Evolutionary conservation across 2,113 vertebrate species (phyloP).

Genomic region (Epinephelus fuscoguttatus): DNA sequence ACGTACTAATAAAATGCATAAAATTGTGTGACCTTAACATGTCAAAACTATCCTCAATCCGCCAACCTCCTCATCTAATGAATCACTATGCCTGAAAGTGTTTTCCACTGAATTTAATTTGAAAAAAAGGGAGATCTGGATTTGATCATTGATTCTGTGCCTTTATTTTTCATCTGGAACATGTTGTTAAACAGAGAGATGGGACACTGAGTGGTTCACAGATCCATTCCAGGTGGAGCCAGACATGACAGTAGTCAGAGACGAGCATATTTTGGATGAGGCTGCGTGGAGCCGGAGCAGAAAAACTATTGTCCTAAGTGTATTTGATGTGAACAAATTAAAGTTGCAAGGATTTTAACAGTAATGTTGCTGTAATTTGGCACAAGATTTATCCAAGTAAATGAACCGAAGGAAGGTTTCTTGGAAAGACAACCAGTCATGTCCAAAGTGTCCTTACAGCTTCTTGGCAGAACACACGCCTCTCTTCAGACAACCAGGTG

Average conservation of each 20-base stretch:
- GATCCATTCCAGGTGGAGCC: neutral
- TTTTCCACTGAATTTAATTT: slow-evolving; percentile 1
- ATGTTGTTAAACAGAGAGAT: slow-evolving; percentile 3
- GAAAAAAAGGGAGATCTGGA: neutral
- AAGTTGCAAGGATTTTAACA: neutral
- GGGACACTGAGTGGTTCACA: neutral
- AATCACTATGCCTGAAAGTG: neutral
- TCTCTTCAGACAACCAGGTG: slow-evolving; percentile 6
- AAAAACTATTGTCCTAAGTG: neutral
- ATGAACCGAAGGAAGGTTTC: neutral
- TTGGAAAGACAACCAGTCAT: neutral
- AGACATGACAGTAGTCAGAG: neutral
- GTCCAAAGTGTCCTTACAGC: neutral
- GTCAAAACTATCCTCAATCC: neutral
- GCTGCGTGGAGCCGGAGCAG: no score
- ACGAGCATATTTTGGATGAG: no score
- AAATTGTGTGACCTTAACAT: neutral
- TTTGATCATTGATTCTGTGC: neutral
- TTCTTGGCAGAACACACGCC: neutral
- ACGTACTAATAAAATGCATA: no score
- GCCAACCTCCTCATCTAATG: neutral
- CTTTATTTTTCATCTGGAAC: neutral
- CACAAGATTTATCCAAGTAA: neutral
- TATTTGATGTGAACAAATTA: neutral
- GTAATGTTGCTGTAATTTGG: neutral